Evolutionary conservation across 2,888 invertebrate species (phyloP).

Genomic region (Holacanthella duospinosa): DNA sequence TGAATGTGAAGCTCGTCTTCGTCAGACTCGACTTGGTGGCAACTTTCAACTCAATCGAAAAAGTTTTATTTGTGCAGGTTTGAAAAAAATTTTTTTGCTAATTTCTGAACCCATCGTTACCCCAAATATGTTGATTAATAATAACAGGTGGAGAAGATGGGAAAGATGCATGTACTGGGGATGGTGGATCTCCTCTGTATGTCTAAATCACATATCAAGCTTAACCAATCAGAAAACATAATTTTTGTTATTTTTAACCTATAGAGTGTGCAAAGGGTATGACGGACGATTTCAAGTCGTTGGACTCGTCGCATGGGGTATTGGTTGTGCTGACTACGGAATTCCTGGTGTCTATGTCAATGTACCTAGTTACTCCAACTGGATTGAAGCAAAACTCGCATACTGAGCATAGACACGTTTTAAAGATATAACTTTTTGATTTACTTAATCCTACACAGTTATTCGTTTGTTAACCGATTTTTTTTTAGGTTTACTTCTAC

Average conservation of each 20-base stretch:
- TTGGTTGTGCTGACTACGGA: slow-evolving; percentile 57
- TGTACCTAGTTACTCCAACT: slow-evolving; percentile 54
- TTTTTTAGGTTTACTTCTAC: no score
- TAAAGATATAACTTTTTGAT: no score
- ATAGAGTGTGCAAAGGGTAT: slow-evolving; percentile 51
- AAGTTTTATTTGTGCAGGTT: slow-evolving; percentile 66
- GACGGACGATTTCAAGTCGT: slow-evolving; percentile 52
- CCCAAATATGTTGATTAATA: not conserved
- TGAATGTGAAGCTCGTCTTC: slow-evolving; percentile 55
- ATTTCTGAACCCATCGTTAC: not conserved
- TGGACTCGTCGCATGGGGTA: slow-evolving; percentile 63
- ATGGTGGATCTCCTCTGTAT: slow-evolving; percentile 62
- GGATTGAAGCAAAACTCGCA: slow-evolving; percentile 46
- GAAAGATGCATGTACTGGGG: slow-evolving; percentile 69
- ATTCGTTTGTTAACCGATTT: no score
- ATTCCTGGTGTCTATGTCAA: slow-evolving; percentile 70
- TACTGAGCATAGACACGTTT: no score
- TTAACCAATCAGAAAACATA: no score
- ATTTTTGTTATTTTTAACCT: no score
- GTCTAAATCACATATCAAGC: no score
- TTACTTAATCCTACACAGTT: no score
- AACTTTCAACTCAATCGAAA: slow-evolving; percentile 53
- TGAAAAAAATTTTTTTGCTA: no score
- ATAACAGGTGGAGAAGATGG: slow-evolving; percentile 49
- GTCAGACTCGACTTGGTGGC: slow-evolving; percentile 55